Evolutionary conservation across 2,888 invertebrate species (phyloP), one percentile per base, ranked within the genome.

Genomic region (Belgica antarctica): DNA sequence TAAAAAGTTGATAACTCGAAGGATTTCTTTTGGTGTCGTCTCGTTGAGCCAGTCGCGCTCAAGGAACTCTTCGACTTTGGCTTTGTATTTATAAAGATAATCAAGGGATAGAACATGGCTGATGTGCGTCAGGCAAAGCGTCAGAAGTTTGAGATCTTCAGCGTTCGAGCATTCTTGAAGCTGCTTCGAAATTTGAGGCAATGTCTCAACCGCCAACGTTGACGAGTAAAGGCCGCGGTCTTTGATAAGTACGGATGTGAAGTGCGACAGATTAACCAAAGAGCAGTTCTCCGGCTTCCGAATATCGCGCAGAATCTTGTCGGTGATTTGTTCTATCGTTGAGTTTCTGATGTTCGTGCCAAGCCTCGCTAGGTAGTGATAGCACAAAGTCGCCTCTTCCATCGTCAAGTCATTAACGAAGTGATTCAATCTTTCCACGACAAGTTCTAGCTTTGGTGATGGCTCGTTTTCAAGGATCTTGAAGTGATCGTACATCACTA

Each of bases 51-150:
- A 72, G 3, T 76, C 75, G 1, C 72, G 72, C 0, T 76, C 72
- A 28, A 84, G 72, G 15, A 83, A 72, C 17, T 76, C 57, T 1
- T 73, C 57, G 0, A 81, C 74, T 73, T 79, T 80, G 1, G 69
- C 36, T 72, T 78, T 81, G 72, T 80, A 84, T 8, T 72, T 72
- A 0, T 75, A 52, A 15, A 84, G 73, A 8, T 77, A 73, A n/a
- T 81, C 78, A 0, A 73, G 62, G 8, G 76, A 76, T n/a, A 83
- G 74, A 0, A 83, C 72, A 27, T 75, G 72, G 71, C 80, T 76
- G 1, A 83, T 70, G 71, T 81, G 80, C 31, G 78, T 78, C 57
- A 85, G 73, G 73, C 83, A 82, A 7, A 81, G 79, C 22, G 83
- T 81, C 22, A 83, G 73, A 22, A 81, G 73, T 27, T 80, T 78